A percentile compares a stretch with the other conserved stretches of the same genome.
Evolutionary conservation across 2,797 vertebrate species (phyloP).

Genomic region (Podarcis siculus): DNA sequence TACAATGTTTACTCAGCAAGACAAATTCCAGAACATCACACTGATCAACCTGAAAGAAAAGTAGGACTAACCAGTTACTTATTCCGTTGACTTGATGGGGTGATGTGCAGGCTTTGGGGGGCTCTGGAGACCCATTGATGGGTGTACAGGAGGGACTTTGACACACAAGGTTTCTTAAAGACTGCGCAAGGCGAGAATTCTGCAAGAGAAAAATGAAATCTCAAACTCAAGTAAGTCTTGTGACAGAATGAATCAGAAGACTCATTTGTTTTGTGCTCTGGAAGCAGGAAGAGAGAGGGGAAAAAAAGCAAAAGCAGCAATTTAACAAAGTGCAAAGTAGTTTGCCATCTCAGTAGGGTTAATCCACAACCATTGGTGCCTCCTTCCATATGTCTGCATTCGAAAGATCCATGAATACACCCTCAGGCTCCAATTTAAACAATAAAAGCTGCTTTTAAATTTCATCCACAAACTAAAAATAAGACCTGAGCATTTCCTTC

Average conservation of each 20-base stretch:
- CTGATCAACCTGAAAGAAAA: neutral
- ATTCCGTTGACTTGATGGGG: constrained; percentile 51
- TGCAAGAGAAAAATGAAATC: constrained; percentile 43
- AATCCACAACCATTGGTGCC: neutral
- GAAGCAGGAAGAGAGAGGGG: neutral
- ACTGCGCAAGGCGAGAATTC: constrained; percentile 47
- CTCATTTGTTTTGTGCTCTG: neutral
- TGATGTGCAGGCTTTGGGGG: constrained; percentile 25
- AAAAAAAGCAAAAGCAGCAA: neutral
- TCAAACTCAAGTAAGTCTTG: neutral
- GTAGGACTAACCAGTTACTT: constrained; percentile 54
- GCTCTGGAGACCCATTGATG: constrained; percentile 33
- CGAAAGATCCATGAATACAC: neutral
- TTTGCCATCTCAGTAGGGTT: neutral
- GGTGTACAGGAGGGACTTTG: constrained; percentile 45
- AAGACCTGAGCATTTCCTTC: neutral
- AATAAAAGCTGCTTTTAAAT: neutral
- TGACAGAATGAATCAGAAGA: neutral
- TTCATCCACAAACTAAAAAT: neutral
- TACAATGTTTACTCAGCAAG: neutral
- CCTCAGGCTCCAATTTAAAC: neutral
- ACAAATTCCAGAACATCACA: neutral
- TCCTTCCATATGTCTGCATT: neutral
- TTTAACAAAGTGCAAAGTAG: neutral
- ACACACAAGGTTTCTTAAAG: constrained; percentile 53